These are phyloP conservation scores for Oscheius sp. DNA, from an alignment of 2,888 invertebrate species.

Conservation along the genomic window DNA sequence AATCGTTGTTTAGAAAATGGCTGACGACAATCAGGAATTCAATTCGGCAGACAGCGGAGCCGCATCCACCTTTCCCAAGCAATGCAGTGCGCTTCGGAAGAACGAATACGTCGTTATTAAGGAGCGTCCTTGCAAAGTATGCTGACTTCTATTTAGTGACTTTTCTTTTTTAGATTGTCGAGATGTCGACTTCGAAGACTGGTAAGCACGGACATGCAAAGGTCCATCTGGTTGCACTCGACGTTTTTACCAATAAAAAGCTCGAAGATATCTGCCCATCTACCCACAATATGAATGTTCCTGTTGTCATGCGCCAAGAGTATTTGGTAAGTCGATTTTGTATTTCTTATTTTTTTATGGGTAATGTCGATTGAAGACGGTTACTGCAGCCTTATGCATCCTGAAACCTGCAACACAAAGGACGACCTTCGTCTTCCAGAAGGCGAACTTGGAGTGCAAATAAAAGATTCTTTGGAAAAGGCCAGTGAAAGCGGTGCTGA, in stretches of 20 bases:
- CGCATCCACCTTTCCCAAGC: too few species aligned
- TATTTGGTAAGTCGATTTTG: conserved; percentile 83
- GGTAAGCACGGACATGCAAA: conserved; percentile 99
- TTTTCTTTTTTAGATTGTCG: conserved; percentile 85
- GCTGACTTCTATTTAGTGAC: too few species aligned
- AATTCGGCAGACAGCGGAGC: too few species aligned
- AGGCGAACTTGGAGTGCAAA: conserved; percentile 86
- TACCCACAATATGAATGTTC: conserved; percentile 99
- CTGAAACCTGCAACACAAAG: conserved; percentile 80
- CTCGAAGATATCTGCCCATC: conserved; percentile 99
- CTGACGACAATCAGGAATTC: too few species aligned
- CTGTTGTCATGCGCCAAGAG: conserved; percentile 96
- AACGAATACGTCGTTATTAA: too few species aligned
- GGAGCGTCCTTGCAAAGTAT: too few species aligned
- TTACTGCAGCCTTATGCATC: conserved; percentile 89
- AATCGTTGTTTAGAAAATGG: not conserved
- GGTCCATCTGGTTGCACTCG: conserved; percentile 91
- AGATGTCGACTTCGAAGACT: conserved; percentile 99
- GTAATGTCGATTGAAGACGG: conserved; percentile 86
- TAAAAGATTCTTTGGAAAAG: conserved; percentile 80
- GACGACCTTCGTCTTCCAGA: conserved; percentile 92
- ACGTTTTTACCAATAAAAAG: conserved; percentile 89
- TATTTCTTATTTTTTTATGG: too few species aligned
- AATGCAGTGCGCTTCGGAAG: too few species aligned
- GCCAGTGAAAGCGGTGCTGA: conserved; percentile 60